Evolutionary conservation across 2,113 vertebrate species (phyloP).

Genomic region (Sialia sialis): DNA sequence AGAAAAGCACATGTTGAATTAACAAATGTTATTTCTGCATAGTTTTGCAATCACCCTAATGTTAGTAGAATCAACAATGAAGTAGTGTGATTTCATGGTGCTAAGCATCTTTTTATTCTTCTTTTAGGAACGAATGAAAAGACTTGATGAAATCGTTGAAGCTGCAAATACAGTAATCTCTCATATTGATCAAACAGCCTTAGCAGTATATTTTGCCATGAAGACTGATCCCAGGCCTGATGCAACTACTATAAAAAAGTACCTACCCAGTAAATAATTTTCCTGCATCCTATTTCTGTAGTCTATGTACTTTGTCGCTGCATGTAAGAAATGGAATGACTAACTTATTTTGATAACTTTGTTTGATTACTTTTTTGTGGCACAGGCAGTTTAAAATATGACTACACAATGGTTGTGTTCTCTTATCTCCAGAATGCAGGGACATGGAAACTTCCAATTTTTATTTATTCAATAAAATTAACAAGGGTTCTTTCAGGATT

Average conservation of each 20-base stretch:
- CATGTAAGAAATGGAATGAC: not conserved
- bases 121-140: constrained; percentile 87
- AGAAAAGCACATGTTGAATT: not conserved
- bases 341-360: not conserved
- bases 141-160: constrained; percentile 83
- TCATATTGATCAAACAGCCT: constrained; percentile 90
- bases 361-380: not conserved
- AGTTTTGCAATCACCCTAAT: not conserved
- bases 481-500: not conserved
- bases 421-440: not conserved
- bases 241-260: constrained; percentile 95
- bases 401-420: not conserved
- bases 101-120: not conserved
- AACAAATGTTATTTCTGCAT: not conserved
- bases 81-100: not conserved
- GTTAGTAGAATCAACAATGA: not conserved
- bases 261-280: constrained; percentile 85
- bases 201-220: constrained; percentile 92
- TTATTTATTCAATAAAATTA: not conserved
- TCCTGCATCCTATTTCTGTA: constrained; percentile 77
- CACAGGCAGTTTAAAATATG: not conserved
- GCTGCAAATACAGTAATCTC: constrained; percentile 89
- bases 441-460: not conserved
- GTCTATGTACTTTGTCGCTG: not conserved
- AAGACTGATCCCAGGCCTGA: constrained; percentile 97